These are phyloP conservation scores for Plotosus lineatus DNA, from an alignment of 2,113 vertebrate genomes.

Conservation along the genomic window DNA sequence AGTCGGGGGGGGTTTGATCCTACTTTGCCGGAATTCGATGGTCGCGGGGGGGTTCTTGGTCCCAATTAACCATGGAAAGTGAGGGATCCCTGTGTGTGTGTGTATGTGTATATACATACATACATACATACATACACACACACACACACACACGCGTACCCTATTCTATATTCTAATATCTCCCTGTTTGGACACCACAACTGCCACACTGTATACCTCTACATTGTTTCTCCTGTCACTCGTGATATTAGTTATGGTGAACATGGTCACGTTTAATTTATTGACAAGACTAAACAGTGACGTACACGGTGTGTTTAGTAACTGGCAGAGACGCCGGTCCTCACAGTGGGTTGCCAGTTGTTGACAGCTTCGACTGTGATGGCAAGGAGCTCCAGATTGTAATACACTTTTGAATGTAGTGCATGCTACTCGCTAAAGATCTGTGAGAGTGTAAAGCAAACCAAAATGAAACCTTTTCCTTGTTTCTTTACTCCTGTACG, in stretches of 20 bases:
- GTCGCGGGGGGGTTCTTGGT: too few relatives aligned
- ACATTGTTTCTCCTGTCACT: background rate
- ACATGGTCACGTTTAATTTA: background rate
- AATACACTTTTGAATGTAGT: slow-evolving; percentile 49
- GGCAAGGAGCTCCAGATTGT: slow-evolving; percentile 46
- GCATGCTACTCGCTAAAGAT: slow-evolving; percentile 31
- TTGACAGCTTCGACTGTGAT: slow-evolving; percentile 12
- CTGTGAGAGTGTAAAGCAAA: slow-evolving; percentile 21
- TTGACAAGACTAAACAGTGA: background rate
- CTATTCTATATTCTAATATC: background rate
- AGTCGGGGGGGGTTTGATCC: too few relatives aligned
- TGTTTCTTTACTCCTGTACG: background rate
- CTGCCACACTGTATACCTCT: slow-evolving; percentile 21
- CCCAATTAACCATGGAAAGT: too few relatives aligned
- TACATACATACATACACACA: background rate
- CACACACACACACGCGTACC: background rate
- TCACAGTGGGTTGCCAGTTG: slow-evolving; percentile 17
- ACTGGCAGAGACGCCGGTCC: slow-evolving; percentile 6
- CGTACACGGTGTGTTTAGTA: slow-evolving; percentile 11
- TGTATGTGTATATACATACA: background rate
- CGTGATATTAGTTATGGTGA: slow-evolving; percentile 10
- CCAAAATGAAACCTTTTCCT: slow-evolving; percentile 22
- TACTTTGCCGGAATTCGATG: too few relatives aligned
- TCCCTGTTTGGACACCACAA: slow-evolving; percentile 1
- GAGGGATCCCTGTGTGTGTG: too few relatives aligned